Base-by-base conservation (phyloP, 2,888 invertebrate genomes). In the Hemistola chrysoprasaria region DNA sequence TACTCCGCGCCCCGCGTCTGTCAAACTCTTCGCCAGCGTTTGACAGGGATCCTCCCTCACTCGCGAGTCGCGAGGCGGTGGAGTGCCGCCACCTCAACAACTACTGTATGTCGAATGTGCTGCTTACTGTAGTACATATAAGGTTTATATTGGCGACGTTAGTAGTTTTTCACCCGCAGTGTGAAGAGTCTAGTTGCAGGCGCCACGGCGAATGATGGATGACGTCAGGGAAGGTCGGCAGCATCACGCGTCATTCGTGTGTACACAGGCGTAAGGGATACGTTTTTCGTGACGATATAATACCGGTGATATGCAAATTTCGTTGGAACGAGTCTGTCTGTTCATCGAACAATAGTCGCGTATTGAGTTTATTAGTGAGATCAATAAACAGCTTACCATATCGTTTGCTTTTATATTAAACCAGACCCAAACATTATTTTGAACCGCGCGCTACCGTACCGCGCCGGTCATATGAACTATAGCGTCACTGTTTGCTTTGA, bases 271-370 rank as follows among this genome's bases (percentile, higher is more conserved):
- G 88, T 87, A 87, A 86, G 86, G 88, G 85, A 88, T 87, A 88
- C 87, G 88, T 86, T 88, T 88, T 88, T 86, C 88, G 82, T 85
- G 87, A 87, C 85, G 87, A 80, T 87, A 87, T 88, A 85, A 88
- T 88, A 87, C 87, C 73, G 86, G 84, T 82, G 87, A 87, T 87
- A 88, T 88, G 87, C 87, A 87, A 87, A 88, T 87, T 85, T 68
- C 67, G 62, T 71, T 75, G 61, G 60, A 61, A 70, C 67, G 59
- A 68, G 74, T 78, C 71, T 76, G 75, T 74, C 71, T 66, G 70
- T 58, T 47, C 56, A 62, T 63, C 56, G 57, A 59, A 54, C 49
- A 55, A 55, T 59, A 54, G 47, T 52, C 47, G 33, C 34, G 25
- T 48, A 44, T 40, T 38, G 45, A 43, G 56, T 62, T 62, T 60